Conservation (phyloP, 2,797 vertebrate species). For the Monodelphis domestica region DNA sequence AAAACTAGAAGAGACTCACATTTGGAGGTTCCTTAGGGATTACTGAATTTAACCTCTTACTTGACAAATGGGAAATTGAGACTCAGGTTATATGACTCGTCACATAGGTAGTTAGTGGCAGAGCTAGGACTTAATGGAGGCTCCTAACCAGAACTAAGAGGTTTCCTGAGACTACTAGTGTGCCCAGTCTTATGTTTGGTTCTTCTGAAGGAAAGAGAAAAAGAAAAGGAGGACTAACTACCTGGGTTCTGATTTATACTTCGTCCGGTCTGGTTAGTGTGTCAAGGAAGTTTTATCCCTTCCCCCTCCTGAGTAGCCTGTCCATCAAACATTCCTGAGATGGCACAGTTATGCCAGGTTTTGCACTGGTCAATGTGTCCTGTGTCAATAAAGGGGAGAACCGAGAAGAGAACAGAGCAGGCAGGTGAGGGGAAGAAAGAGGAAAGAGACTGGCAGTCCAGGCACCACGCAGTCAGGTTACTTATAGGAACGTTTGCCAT, state of each 20-base stretch:
- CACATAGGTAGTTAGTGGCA: background rate
- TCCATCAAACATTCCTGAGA: too few species aligned
- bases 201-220: background rate
- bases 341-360: too few species aligned
- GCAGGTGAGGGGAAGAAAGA: too few species aligned
- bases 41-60: background rate
- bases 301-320: too few species aligned
- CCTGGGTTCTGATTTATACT: background rate
- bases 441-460: too few species aligned
- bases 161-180: background rate
- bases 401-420: too few species aligned
- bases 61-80: background rate
- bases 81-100: background rate
- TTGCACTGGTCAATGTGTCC: too few species aligned
- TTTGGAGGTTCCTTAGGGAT: background rate
- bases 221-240: background rate
- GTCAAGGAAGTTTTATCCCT: too few species aligned
- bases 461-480: too few species aligned
- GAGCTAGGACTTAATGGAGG: background rate
- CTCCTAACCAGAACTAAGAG: background rate
- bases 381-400: too few species aligned
- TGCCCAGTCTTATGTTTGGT: background rate
- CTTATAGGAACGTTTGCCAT: too few species aligned
- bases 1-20: background rate
- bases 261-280: too few species aligned